These are phyloP conservation scores for Drosophila peninsularis DNA, from an alignment of 2,888 invertebrate species.

Conservation along the genomic window DNA sequence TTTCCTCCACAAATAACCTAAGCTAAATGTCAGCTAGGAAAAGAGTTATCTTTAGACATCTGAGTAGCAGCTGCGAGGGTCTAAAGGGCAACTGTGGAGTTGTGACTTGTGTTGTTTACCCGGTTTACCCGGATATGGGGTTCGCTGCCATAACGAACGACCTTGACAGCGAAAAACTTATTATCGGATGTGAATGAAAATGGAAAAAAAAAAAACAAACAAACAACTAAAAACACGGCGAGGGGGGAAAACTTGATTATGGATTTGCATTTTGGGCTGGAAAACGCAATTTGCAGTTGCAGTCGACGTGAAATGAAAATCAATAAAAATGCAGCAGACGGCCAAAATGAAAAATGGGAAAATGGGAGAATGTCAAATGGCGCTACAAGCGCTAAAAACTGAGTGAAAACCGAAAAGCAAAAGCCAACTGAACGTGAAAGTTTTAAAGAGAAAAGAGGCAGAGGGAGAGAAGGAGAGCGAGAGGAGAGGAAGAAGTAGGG, in stretches of 20 bases:
- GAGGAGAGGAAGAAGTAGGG: not conserved
- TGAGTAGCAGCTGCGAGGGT: not conserved
- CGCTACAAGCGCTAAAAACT: conserved; percentile 27
- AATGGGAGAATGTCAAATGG: conserved; percentile 48
- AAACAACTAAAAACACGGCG: conserved; percentile 20
- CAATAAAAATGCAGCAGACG: conserved; percentile 38
- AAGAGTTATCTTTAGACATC: not conserved
- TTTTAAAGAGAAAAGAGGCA: conserved; percentile 25
- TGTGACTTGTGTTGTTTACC: conserved; percentile 5
- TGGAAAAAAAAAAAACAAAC: conserved; percentile 40
- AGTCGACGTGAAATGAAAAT: conserved; percentile 37
- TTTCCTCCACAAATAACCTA: not conserved
- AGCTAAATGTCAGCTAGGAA: not conserved
- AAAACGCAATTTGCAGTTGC: conserved; percentile 19
- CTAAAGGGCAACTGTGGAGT: not conserved
- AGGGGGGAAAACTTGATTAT: conserved; percentile 54
- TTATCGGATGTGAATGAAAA: conserved; percentile 47
- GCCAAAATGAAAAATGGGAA: conserved; percentile 22
- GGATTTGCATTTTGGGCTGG: conserved; percentile 62
- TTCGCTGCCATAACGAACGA: conserved; percentile 51
- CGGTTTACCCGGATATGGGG: conserved; percentile 12
- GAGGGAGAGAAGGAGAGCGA: too few relatives aligned
- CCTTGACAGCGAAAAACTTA: conserved; percentile 67
- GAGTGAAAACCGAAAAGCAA: conserved; percentile 48
- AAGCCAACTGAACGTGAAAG: conserved; percentile 59